A percentile compares a stretch with the other conserved stretches of the same genome.
Evolutionary conservation across 2,888 invertebrate species (phyloP).

Genomic region (Pimpla rufipes): DNA sequence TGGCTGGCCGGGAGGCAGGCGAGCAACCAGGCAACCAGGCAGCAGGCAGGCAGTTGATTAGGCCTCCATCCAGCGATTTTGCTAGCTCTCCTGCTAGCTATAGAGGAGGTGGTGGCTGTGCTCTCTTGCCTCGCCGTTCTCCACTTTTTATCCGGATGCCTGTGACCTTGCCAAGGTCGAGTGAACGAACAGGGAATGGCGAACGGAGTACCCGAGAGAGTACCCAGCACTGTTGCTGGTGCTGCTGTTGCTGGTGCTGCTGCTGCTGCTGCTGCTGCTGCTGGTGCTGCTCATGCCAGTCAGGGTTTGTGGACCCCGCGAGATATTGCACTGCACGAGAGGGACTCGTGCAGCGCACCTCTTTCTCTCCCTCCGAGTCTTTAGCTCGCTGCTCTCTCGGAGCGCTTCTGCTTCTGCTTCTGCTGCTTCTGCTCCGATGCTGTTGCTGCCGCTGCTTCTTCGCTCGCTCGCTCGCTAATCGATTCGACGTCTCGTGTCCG

Average conservation of each 20-base stretch:
- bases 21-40: not conserved
- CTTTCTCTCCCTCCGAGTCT: conserved; percentile 48
- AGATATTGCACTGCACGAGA: conserved; percentile 47
- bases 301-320: conserved; percentile 48
- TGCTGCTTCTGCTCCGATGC: not conserved
- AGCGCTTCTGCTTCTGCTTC: not conserved
- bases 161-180: conserved; percentile 85
- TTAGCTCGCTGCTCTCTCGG: conserved; percentile 17
- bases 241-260: conserved; percentile 7
- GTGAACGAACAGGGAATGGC: conserved; percentile 83
- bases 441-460: conserved; percentile 19
- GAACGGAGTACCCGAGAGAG: conserved; percentile 56
- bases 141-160: conserved; percentile 77
- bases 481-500: conserved; percentile 69
- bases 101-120: conserved; percentile 21
- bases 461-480: conserved; percentile 69
- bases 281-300: conserved; percentile 21
- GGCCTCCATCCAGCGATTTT: conserved; percentile 76
- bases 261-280: not conserved
- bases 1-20: conserved; percentile 44
- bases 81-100: conserved; percentile 73
- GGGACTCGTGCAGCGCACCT: conserved; percentile 40
- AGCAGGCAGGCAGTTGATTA: conserved; percentile 80
- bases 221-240: conserved; percentile 5
- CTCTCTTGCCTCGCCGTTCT: conserved; percentile 67